Evolutionary conservation across 2,888 invertebrate genomes (phyloP), one percentile per base, ranked within the genome.

Genomic region (Pseudoips prasinana): DNA sequence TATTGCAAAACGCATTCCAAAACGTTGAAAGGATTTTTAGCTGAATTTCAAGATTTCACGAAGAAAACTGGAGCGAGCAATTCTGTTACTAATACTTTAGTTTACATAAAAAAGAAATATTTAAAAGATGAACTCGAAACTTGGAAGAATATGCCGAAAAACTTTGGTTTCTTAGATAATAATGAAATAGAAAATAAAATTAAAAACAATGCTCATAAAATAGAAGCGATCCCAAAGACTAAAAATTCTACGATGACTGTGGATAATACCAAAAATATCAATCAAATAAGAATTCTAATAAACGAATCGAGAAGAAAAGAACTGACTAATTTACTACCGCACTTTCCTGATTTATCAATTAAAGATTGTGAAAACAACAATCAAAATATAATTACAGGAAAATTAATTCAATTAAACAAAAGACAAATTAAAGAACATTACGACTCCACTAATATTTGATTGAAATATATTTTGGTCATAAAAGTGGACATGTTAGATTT

Each of bases 21-120:
- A 8, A 39, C 70, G 0, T 25, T 77, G 0, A 58, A 46, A 7
- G 50, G 48, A 3, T 74, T 80, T 7, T 42, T 74, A 0, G 22
- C 23, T 1, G 65, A 73, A 26, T 81, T 76, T 41, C 68, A 64
- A 14, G 50, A 60, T 3, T 68, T 66, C 19, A 49, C 64, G 0
- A 55, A 32, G 3, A 73, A 45, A 32, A 65, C 65, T 32, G 35
- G 53, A 2, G 36, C 70, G 0, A 51, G 46, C 1, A 58, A 66
- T 23, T 67, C 69, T 0, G 61, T 81, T 0, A 47, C 52, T 7
- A 73, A 68, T 28, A 60, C 81, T 0, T 45, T 61, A 0, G 53
- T 52, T 36, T 81, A 71, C 18, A 71, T 78, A 7, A 66, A 66
- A 11, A 65, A 65, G 7, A 65, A 68, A 26, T 53, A 60, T 41